phyloP scores from a whole-genome alignment of 2,888 invertebrate genomes.

The Limenitis camilla region DNA sequence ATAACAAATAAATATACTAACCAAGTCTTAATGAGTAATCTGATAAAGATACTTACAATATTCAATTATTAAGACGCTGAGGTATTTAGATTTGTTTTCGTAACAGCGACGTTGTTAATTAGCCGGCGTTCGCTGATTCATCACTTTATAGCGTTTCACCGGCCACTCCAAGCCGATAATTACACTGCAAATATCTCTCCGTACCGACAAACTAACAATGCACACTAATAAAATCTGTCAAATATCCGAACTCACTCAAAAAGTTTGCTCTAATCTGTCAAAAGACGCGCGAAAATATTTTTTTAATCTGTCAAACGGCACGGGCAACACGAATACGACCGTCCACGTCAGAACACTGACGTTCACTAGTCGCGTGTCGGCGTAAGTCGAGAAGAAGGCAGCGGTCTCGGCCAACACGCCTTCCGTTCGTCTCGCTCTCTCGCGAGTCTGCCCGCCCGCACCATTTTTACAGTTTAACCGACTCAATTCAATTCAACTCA shows the following conservation, averaged over 20 bases:
- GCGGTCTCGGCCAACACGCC: slow-evolving; percentile 71
- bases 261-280: slow-evolving; percentile 57
- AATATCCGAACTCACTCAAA: slow-evolving; percentile 46
- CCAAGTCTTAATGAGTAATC: not conserved
- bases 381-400: slow-evolving; percentile 74
- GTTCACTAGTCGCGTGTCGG: slow-evolving; percentile 70
- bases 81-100: slow-evolving; percentile 64
- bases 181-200: slow-evolving; percentile 53
- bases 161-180: slow-evolving; percentile 57
- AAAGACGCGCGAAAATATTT: slow-evolving; percentile 68
- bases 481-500: slow-evolving; percentile 75
- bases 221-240: slow-evolving; percentile 42
- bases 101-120: slow-evolving; percentile 65
- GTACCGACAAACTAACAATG: slow-evolving; percentile 29
- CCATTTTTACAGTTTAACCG: slow-evolving; percentile 72
- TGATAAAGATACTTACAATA: slow-evolving; percentile 52
- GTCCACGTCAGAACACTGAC: slow-evolving; percentile 68
- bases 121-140: slow-evolving; percentile 72
- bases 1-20: not conserved
- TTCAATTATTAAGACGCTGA: slow-evolving; percentile 44
- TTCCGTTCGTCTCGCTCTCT: slow-evolving; percentile 71
- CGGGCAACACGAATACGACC: slow-evolving; percentile 52
- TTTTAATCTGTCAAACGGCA: slow-evolving; percentile 60
- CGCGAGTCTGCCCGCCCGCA: slow-evolving; percentile 65
- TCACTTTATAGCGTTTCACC: slow-evolving; percentile 69